A percentile compares a stretch with the other conserved stretches of the same genome.
Conservation (phyloP, 2,888 invertebrate genomes). For the Seira sanloemensis region DNA sequence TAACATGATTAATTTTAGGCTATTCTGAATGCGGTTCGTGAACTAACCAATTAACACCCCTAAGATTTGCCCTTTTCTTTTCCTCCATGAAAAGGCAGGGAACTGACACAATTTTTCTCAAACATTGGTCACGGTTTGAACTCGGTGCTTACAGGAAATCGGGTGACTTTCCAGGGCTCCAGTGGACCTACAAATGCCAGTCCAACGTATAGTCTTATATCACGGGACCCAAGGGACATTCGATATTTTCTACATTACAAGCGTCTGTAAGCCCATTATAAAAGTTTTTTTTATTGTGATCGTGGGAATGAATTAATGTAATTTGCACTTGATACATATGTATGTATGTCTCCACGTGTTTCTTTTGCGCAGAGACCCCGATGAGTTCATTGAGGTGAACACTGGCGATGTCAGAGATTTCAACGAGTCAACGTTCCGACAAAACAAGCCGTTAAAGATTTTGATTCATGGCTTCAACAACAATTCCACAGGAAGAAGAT, state of each 20-base stretch:
- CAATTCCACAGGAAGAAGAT: slow-evolving; percentile 53
- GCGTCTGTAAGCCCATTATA: slow-evolving; percentile 43
- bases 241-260: slow-evolving; percentile 52
- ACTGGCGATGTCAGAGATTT: slow-evolving; percentile 39
- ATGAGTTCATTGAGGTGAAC: slow-evolving; percentile 42
- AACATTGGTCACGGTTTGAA: slow-evolving; percentile 49
- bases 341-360: too few relatives aligned
- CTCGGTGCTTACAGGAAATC: slow-evolving; percentile 44
- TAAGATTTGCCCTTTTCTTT: not conserved
- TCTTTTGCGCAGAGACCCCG: slow-evolving; percentile 58
- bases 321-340: not conserved
- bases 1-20: too few relatives aligned
- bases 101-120: slow-evolving; percentile 39
- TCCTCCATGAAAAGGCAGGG: not conserved
- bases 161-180: slow-evolving; percentile 40
- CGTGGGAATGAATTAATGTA: not conserved
- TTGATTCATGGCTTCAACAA: slow-evolving; percentile 66
- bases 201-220: slow-evolving; percentile 44
- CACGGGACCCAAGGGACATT: slow-evolving; percentile 55
- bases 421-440: slow-evolving; percentile 24
- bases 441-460: slow-evolving; percentile 50
- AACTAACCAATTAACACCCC: slow-evolving; percentile 15
- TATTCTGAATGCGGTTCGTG: not conserved
- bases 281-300: not conserved
- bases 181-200: slow-evolving; percentile 22